These are phyloP conservation scores for Eudyptes chrysolophus DNA, from an alignment of 2,113 vertebrate species.

Conservation along the genomic window DNA sequence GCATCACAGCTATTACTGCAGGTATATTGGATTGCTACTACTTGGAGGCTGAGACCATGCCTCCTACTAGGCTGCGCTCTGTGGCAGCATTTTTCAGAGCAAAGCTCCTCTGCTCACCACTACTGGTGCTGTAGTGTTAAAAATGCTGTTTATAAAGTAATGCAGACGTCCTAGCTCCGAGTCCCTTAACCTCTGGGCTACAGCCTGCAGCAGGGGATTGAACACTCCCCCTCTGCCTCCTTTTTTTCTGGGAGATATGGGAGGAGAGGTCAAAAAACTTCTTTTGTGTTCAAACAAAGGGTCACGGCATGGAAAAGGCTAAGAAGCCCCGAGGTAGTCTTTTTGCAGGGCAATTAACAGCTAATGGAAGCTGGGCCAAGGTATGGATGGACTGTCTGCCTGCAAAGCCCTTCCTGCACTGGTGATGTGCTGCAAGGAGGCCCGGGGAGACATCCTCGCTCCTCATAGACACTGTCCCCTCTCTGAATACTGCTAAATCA, in stretches of 20 bases:
- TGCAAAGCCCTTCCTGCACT: not conserved
- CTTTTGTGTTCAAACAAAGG: not conserved
- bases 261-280: not conserved
- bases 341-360: not conserved
- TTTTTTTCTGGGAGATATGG: not conserved
- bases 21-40: not conserved
- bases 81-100: not conserved
- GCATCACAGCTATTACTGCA: not conserved
- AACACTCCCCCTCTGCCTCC: not conserved
- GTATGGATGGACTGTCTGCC: not conserved
- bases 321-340: not conserved
- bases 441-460: not conserved
- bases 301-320: not conserved
- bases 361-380: not conserved
- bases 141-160: not conserved
- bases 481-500: not conserved
- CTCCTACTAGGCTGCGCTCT: not conserved
- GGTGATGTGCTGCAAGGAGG: not conserved
- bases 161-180: not conserved
- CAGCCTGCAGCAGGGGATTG: not conserved
- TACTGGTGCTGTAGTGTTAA: not conserved
- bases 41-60: not conserved
- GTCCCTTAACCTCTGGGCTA: not conserved
- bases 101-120: not conserved
- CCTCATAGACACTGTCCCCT: not conserved